Conservation (phyloP, 2,113 vertebrate genomes). For the Plecturocebus donacophilus region DNA sequence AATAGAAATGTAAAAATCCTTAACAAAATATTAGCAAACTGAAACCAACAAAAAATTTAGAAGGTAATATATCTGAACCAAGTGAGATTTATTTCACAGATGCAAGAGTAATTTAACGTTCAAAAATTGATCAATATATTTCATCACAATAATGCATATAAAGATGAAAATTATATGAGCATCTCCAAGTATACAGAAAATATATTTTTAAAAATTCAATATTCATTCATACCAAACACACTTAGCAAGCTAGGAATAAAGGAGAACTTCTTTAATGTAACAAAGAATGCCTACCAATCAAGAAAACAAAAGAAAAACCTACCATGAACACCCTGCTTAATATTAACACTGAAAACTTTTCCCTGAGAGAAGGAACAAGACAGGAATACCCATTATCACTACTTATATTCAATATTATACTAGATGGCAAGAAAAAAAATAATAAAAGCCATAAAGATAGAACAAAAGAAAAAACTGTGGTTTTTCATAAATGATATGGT, state of each 20-base stretch:
- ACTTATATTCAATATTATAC: neutral
- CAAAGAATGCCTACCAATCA: neutral
- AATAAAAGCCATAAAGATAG: neutral
- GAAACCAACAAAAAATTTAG: neutral
- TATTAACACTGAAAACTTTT: neutral
- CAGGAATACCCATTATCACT: neutral
- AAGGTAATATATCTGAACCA: neutral
- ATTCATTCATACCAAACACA: neutral
- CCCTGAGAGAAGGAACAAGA: neutral
- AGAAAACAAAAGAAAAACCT: neutral
- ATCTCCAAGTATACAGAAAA: neutral
- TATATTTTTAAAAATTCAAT: neutral
- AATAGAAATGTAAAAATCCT: conserved; percentile 5
- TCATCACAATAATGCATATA: neutral
- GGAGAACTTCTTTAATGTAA: neutral
- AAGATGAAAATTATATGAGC: neutral
- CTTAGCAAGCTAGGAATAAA: neutral
- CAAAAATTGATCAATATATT: neutral
- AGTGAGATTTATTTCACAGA: neutral
- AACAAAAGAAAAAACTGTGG: neutral
- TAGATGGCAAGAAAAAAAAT: neutral
- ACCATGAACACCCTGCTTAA: neutral
- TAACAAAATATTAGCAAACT: neutral
- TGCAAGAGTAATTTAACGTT: neutral
- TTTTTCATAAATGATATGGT: neutral